These are phyloP conservation scores for Chloromyia formosa DNA, from an alignment of 2,888 invertebrate species.

Conservation along the genomic window DNA sequence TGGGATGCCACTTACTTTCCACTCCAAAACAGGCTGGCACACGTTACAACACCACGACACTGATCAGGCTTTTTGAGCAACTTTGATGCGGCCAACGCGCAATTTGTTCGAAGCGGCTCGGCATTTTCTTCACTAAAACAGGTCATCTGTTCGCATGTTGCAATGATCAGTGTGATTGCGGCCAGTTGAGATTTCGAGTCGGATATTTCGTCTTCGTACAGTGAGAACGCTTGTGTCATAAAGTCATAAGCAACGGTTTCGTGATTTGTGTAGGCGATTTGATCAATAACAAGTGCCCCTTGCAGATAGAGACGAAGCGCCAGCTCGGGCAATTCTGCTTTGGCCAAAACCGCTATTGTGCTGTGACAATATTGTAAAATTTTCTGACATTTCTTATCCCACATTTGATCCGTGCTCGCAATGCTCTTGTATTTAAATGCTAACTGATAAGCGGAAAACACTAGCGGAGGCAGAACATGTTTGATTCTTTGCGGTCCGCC, in stretches of 20 bases:
- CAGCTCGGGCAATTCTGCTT: slow-evolving; percentile 93
- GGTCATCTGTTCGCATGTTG: slow-evolving; percentile 92
- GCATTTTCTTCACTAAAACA: slow-evolving; percentile 97
- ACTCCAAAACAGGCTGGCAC: slow-evolving; percentile 98
- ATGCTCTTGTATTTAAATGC: slow-evolving; percentile 84
- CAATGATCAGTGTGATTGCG: slow-evolving; percentile 94
- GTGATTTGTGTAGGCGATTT: slow-evolving; percentile 92
- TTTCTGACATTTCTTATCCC: slow-evolving; percentile 98
- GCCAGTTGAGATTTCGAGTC: slow-evolving; percentile 97
- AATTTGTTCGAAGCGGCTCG: slow-evolving; percentile 94
- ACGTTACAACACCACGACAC: slow-evolving; percentile 91
- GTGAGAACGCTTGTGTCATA: slow-evolving; percentile 90
- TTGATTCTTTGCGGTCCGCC: slow-evolving; percentile 90
- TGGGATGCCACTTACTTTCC: slow-evolving; percentile 70
- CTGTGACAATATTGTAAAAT: slow-evolving; percentile 98
- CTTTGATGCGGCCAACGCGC: slow-evolving; percentile 94
- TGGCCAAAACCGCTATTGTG: slow-evolving; percentile 92
- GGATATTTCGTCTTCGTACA: slow-evolving; percentile 98
- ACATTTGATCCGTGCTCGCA: slow-evolving; percentile 89
- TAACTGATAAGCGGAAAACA: slow-evolving; percentile 92
- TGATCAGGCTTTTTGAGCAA: slow-evolving; percentile 98
- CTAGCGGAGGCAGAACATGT: slow-evolving; percentile 91
- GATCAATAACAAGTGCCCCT: slow-evolving; percentile 92
- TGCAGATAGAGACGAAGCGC: slow-evolving; percentile 94
- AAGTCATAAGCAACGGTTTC: slow-evolving; percentile 99